phyloP scores from a whole-genome alignment of 2,797 vertebrate species.

The Molossus molossus region DNA sequence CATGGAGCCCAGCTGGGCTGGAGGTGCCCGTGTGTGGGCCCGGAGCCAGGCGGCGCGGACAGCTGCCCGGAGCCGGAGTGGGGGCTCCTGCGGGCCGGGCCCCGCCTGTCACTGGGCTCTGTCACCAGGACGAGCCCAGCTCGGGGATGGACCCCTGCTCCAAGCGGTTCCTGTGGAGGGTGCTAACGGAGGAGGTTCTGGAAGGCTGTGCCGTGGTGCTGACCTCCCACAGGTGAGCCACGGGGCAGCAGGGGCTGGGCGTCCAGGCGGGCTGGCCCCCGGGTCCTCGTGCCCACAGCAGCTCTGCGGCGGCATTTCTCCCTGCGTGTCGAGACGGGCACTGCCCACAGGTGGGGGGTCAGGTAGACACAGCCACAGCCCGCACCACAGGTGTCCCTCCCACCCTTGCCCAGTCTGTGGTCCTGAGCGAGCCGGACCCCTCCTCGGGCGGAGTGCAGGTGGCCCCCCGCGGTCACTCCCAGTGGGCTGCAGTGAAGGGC shows the following conservation, averaged over 20 bases:
- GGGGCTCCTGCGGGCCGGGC: fast-evolving
- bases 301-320: too few relatives aligned
- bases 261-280: too few relatives aligned
- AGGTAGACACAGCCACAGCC: too few relatives aligned
- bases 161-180: conserved; percentile 89
- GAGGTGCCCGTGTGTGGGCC: not conserved
- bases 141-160: conserved; percentile 91
- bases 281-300: too few relatives aligned
- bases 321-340: too few relatives aligned
- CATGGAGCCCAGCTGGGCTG: fast-evolving
- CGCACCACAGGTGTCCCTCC: too few relatives aligned
- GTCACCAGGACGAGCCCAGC: conserved; percentile 89
- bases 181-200: conserved; percentile 85
- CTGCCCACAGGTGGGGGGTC: too few relatives aligned
- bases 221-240: conserved; percentile 89
- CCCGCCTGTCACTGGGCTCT: fast-evolving
- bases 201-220: conserved; percentile 89
- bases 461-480: too few relatives aligned
- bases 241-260: not conserved
- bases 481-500: too few relatives aligned
- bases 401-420: too few relatives aligned
- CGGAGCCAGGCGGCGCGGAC: not conserved
- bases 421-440: too few relatives aligned
- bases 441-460: not conserved
- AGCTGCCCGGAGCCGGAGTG: not conserved